These are phyloP conservation scores for Alfaro cultratus DNA, from an alignment of 2,797 vertebrate genomes.

Conservation along the genomic window DNA sequence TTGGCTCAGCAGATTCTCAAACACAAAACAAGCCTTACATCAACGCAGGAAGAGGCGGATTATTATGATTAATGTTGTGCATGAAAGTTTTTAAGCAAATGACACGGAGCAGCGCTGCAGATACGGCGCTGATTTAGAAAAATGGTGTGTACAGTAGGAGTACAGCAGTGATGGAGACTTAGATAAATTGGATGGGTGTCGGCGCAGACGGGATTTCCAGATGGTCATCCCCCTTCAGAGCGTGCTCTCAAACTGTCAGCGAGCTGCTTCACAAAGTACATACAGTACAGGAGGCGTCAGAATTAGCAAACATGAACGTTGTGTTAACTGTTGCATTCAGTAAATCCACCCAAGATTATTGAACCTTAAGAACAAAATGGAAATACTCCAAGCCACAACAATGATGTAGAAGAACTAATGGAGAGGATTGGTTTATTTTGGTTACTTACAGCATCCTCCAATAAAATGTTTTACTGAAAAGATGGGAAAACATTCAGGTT, in stretches of 20 bases:
- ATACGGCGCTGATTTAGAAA: conserved; percentile 57
- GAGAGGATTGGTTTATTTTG: too few species aligned
- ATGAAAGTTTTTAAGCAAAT: conserved; percentile 49
- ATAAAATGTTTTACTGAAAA: background rate
- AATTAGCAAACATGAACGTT: background rate
- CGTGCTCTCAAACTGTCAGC: conserved; percentile 24
- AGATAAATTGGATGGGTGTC: conserved; percentile 50
- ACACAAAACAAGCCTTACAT: conserved; percentile 50
- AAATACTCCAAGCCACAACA: background rate
- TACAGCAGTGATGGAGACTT: conserved; percentile 48
- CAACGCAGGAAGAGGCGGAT: conserved; percentile 40
- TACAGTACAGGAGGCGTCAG: background rate
- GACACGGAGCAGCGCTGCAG: conserved; percentile 37
- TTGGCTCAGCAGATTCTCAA: conserved; percentile 53
- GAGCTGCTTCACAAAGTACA: conserved; percentile 8
- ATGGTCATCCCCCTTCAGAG: conserved; percentile 44
- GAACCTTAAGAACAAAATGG: background rate
- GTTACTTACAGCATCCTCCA: background rate
- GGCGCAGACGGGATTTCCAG: conserved; percentile 40
- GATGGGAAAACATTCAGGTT: background rate
- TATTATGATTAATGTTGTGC: conserved; percentile 70
- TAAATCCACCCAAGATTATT: background rate
- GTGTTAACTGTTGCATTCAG: background rate
- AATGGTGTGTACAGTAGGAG: conserved; percentile 46
- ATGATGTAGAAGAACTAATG: too few species aligned